Conservation (phyloP, 2,888 invertebrate species). For the Eledona agricola region DNA sequence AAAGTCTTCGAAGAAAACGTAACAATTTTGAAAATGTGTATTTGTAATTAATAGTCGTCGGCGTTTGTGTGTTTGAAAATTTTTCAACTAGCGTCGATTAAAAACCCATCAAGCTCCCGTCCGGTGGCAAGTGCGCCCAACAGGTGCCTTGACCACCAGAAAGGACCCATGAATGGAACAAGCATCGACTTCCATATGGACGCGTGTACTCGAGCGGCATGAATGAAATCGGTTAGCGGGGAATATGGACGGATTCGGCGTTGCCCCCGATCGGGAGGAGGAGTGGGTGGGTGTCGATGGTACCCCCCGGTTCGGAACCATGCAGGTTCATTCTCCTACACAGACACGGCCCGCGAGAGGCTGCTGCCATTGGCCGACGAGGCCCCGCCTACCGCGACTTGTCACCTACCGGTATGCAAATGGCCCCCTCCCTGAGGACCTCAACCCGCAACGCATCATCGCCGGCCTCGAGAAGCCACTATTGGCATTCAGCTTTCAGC, state of each 20-base stretch:
- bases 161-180: slow-evolving; percentile 4
- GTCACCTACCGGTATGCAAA: slow-evolving; percentile 66
- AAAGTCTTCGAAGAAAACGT: no score
- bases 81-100: not conserved
- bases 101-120: not conserved
- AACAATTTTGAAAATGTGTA: no score
- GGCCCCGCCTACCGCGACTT: slow-evolving; percentile 61
- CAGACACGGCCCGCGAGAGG: slow-evolving; percentile 54
- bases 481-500: slow-evolving; percentile 38
- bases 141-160: not conserved
- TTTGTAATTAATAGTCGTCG: no score
- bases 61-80: no score
- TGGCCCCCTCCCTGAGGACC: slow-evolving; percentile 55
- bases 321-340: slow-evolving; percentile 60
- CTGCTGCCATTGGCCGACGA: slow-evolving; percentile 56
- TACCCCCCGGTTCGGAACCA: slow-evolving; percentile 58
- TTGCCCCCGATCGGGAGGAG: slow-evolving; percentile 39
- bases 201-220: no score
- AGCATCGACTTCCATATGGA: not conserved
- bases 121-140: not conserved
- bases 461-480: slow-evolving; percentile 33
- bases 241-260: slow-evolving; percentile 52
- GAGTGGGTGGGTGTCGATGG: slow-evolving; percentile 52
- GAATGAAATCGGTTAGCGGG: slow-evolving; percentile 7
- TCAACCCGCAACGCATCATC: slow-evolving; percentile 37